Evolutionary conservation across 1,140 invertebrate genomes (phyloP), one percentile per base, ranked within the genome.

Genomic region (Mycetomoellerius zeteki): DNA sequence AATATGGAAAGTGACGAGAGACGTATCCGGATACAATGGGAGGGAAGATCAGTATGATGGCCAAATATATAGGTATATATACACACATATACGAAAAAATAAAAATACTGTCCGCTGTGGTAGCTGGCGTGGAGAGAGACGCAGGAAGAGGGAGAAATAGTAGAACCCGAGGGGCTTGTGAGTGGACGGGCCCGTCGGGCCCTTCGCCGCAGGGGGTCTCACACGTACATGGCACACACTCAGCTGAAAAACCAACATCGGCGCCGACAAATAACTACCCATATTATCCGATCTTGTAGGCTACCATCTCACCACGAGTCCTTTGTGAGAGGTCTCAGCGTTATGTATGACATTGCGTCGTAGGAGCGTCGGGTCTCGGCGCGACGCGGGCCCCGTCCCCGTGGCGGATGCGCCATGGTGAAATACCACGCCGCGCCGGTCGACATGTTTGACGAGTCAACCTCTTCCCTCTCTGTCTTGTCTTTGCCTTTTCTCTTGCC

Each of bases 261-360:
- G 93, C 93, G 94, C 94, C 94, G 95, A 95, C 94, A 95, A 95
- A 95, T 95, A 95, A 95, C 94, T 94, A 94, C 94, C 93, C 94
- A 93, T 94, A 95, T 95, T 95, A 94, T 95, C 93, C 93, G 93
- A 94, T 94, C 94, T 93, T 93, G 94, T 92, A 93, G 91, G 94
- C 95, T 95, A 95, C 94, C 94, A 95, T 93, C 94, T 94, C 94
- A 90, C 93, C 94, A 94, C 82, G 94, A 94, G 91, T 93, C 93
- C 93, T 95, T 94, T 95, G 93, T 94, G 88, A 92, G 87, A 88
- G 88, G 77, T 37, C 85, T 80, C 90, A 90, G 89, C 91, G 92
- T 94, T 91, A 93, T 91, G 90, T 90, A 91, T 92, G 92, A 90
- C 91, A 92, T 87, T 71, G 77, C 91, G 91, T 90, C 76, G 65